A percentile compares a stretch with the other conserved stretches of the same genome.
Evolutionary conservation across 1,140 invertebrate genomes (phyloP).

Genomic region (Laodelphax striatellus): DNA sequence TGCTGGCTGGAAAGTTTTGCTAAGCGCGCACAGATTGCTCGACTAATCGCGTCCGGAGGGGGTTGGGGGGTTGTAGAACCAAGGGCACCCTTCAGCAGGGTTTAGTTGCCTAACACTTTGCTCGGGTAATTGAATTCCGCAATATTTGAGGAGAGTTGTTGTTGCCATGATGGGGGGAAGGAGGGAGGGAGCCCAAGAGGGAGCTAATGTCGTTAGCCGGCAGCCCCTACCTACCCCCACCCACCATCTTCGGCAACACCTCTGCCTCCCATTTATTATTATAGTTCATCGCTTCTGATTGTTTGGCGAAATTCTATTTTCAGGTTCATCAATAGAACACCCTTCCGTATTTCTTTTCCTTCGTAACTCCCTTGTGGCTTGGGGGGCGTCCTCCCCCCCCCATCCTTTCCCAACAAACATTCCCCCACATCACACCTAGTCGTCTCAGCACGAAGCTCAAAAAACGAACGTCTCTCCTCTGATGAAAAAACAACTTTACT

Average conservation of each 20-base stretch:
- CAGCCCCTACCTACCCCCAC: not conserved
- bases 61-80: too few species aligned
- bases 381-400: too few species aligned
- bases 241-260: not conserved
- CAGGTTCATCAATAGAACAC: not conserved
- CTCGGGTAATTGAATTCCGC: not conserved
- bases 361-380: not conserved
- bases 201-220: not conserved
- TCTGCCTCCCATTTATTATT: not conserved
- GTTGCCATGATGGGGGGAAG: not conserved
- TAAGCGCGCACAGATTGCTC: too few species aligned
- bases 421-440: too few species aligned
- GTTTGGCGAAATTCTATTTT: constrained; percentile 1
- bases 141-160: not conserved
- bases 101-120: not conserved
- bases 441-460: too few species aligned
- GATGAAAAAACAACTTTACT: too few species aligned
- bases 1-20: too few species aligned
- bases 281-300: constrained; percentile 2
- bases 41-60: too few species aligned
- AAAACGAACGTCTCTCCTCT: too few species aligned
- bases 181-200: too few species aligned
- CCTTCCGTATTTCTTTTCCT: not conserved
- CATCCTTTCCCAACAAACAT: too few species aligned
- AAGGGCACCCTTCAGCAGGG: not conserved